These are phyloP conservation scores for Menidia menidia DNA, from an alignment of 2,797 vertebrate genomes.

Conservation along the genomic window DNA sequence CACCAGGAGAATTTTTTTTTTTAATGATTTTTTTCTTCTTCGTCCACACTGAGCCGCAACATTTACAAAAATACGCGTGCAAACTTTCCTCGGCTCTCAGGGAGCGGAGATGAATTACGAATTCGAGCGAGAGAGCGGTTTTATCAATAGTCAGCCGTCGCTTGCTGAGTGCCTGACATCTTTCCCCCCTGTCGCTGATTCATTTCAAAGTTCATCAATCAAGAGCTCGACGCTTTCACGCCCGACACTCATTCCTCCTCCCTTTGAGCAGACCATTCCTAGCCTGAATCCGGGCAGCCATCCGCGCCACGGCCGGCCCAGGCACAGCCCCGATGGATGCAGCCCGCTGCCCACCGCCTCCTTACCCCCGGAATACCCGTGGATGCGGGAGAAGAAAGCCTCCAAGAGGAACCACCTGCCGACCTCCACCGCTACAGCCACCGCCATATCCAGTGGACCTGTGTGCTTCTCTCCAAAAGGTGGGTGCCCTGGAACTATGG, in stretches of 20 bases:
- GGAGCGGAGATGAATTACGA: constrained; percentile 99
- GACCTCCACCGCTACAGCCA: constrained; percentile 84
- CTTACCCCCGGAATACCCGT: constrained; percentile 97
- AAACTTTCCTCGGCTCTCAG: constrained; percentile 90
- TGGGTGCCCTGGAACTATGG: constrained; percentile 71
- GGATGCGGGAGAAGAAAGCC: constrained; percentile 99
- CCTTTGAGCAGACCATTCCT: constrained; percentile 99
- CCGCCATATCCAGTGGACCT: constrained; percentile 86
- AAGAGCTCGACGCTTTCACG: constrained; percentile 99
- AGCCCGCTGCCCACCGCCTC: constrained; percentile 93
- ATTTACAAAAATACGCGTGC: constrained; percentile 93
- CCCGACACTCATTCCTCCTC: constrained; percentile 99
- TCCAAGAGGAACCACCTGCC: constrained; percentile 93
- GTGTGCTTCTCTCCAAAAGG: constrained; percentile 97
- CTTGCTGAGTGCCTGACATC: constrained; percentile 99
- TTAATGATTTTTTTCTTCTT: constrained; percentile 72
- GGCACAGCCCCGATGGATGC: constrained; percentile 93
- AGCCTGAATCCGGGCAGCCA: constrained; percentile 98
- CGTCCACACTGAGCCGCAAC: constrained; percentile 84
- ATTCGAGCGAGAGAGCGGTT: constrained; percentile 99
- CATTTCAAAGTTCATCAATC: constrained; percentile 99
- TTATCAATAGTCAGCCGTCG: constrained; percentile 99
- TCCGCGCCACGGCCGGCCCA: constrained; percentile 97
- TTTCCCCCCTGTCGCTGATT: constrained; percentile 99
- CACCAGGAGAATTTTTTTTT: constrained; percentile 87